A percentile compares a stretch with the other conserved stretches of the same genome.
phyloP scores from a whole-genome alignment of 2,797 vertebrate species.

The Typhlichthys subterraneus region DNA sequence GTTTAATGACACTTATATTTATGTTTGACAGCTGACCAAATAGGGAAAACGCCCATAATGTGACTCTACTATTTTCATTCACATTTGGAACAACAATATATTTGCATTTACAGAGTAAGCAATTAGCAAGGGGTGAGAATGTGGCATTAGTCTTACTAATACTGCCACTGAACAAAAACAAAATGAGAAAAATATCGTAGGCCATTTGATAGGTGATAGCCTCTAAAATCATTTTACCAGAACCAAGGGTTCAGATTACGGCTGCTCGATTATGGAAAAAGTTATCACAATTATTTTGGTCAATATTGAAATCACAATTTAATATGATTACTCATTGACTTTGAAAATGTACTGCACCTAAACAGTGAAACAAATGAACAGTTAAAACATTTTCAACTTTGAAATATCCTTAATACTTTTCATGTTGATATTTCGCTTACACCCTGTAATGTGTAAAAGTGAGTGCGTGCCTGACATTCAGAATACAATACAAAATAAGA shows the following conservation, averaged over 20 bases:
- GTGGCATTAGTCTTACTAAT: slow-evolving; percentile 57
- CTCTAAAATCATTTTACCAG: neutral
- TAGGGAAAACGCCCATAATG: neutral
- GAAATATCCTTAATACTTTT: no score
- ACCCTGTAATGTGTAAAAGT: no score
- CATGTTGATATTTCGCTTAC: no score
- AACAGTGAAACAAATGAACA: no score
- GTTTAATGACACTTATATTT: slow-evolving; percentile 9
- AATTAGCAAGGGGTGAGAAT: slow-evolving; percentile 22
- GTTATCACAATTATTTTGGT: no score
- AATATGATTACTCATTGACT: no score
- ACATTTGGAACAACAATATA: slow-evolving; percentile 34
- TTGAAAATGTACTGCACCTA: no score
- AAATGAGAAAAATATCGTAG: slow-evolving; percentile 40
- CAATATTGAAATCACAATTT: no score
- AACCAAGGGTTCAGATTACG: neutral
- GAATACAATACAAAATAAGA: no score
- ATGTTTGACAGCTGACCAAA: neutral
- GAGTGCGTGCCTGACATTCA: no score
- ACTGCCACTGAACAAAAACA: slow-evolving; percentile 35
- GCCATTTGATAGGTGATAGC: slow-evolving; percentile 39
- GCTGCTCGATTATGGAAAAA: no score
- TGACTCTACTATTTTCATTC: slow-evolving; percentile 3
- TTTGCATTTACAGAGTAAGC: slow-evolving; percentile 25
- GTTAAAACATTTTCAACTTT: no score